Conservation (phyloP, 92 coral and sea anemone species). For the Heteractis magnifica region DNA sequence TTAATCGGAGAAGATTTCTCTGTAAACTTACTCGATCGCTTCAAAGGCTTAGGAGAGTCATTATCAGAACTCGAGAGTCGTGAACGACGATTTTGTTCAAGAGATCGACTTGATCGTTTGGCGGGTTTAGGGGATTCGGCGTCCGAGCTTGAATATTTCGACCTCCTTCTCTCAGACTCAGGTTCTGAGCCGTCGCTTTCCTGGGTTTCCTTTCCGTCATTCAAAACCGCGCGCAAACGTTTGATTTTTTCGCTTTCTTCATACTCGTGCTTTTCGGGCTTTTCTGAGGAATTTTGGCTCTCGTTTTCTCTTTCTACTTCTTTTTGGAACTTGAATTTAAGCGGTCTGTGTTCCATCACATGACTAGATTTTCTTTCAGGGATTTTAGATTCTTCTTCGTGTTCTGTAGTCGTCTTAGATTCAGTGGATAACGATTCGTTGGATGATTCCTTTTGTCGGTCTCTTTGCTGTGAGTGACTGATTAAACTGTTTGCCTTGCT, state of each 20-base stretch:
- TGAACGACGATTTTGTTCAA: constrained; percentile 6
- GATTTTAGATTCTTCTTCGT: background rate
- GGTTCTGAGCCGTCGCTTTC: constrained; percentile 21
- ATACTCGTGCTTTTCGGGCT: constrained; percentile 49
- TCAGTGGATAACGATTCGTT: constrained; percentile 5
- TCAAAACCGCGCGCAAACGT: constrained; percentile 62
- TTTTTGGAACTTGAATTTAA: constrained; percentile 66
- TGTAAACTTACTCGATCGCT: background rate
- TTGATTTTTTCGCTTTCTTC: constrained; percentile 80
- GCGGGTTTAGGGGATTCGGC: constrained; percentile 20
- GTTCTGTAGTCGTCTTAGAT: background rate
- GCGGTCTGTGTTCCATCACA: constrained; percentile 63
- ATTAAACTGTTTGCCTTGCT: constrained; percentile 25
- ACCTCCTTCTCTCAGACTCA: constrained; percentile 2
- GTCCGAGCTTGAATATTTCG: constrained; percentile 4
- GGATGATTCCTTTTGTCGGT: constrained; percentile 20
- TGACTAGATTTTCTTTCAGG: constrained; percentile 18
- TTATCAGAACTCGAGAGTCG: constrained; percentile 28
- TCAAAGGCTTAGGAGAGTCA: constrained; percentile 2
- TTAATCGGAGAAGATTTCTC: background rate
- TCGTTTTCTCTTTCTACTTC: constrained; percentile 45
- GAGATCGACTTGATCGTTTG: constrained; percentile 11
- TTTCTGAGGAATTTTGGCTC: constrained; percentile 22
- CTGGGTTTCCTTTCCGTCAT: constrained; percentile 45
- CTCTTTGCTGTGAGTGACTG: constrained; percentile 17